Percentiles rank a stretch among this genome's conserved stretches.
Conservation (phyloP, 2,888 invertebrate genomes). For the Chymomyza caudatula region DNA sequence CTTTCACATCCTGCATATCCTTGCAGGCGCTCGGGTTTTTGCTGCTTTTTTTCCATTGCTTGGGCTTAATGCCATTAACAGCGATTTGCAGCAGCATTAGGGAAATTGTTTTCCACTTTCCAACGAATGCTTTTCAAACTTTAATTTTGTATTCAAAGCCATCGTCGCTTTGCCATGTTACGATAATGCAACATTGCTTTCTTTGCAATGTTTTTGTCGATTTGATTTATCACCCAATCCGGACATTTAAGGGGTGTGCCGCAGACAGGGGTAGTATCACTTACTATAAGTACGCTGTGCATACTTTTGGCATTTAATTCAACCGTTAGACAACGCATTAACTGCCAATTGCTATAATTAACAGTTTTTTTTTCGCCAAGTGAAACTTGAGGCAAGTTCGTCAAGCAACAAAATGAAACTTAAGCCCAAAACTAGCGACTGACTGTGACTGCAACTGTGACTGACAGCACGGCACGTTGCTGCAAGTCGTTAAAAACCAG, state of each 20-base stretch:
- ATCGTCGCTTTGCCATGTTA: slow-evolving; percentile 1
- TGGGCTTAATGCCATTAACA: slow-evolving; percentile 68
- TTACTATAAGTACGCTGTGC: background rate
- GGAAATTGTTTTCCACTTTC: slow-evolving; percentile 60
- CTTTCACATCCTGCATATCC: slow-evolving; percentile 45
- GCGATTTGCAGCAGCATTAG: slow-evolving; percentile 62
- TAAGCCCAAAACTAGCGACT: slow-evolving; percentile 14
- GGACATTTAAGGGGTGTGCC: background rate
- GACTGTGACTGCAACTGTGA: background rate
- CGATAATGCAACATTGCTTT: slow-evolving; percentile 47
- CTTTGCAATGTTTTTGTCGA: no score
- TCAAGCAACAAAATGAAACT: slow-evolving; percentile 12
- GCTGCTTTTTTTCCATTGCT: slow-evolving; percentile 4
- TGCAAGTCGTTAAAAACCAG: slow-evolving; percentile 44
- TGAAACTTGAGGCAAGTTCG: slow-evolving; percentile 36
- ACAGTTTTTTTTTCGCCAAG: slow-evolving; percentile 38
- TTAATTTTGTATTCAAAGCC: slow-evolving; percentile 54
- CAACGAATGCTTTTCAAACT: slow-evolving; percentile 26
- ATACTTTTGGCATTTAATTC: background rate
- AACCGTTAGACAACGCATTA: background rate
- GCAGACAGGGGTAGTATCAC: background rate
- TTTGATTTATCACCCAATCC: slow-evolving; percentile 54
- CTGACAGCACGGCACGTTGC: background rate
- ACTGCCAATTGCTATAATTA: slow-evolving; percentile 51
- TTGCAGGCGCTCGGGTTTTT: background rate